Conservation (phyloP, 1,140 invertebrate genomes). For the Drosophila repletoides region DNA sequence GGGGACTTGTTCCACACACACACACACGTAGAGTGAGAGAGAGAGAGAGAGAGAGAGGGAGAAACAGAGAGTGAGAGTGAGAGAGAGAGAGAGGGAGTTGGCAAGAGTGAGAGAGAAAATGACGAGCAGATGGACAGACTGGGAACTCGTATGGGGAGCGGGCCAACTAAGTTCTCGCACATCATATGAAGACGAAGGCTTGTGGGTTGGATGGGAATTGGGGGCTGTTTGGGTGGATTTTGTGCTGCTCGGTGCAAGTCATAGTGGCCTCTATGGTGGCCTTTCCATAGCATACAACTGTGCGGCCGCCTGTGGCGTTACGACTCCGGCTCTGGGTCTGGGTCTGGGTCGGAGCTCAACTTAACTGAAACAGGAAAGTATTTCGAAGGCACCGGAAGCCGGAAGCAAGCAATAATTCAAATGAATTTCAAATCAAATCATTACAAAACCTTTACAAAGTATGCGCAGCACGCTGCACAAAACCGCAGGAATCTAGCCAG, state of each 20-base stretch:
- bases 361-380: constrained; percentile 75
- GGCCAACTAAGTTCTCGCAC: constrained; percentile 55
- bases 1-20: constrained; percentile 39
- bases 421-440: constrained; percentile 82
- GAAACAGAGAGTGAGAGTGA: constrained; percentile 10
- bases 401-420: constrained; percentile 82
- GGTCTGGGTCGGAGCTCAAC: constrained; percentile 30
- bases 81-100: not conserved
- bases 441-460: constrained; percentile 81
- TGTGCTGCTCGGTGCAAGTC: constrained; percentile 35
- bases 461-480: constrained; percentile 74
- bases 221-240: not conserved
- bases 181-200: constrained; percentile 44
- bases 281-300: constrained; percentile 59
- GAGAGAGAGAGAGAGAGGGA: not conserved
- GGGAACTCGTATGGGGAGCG: constrained; percentile 5
- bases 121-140: constrained; percentile 26
- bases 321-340: not conserved
- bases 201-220: not conserved
- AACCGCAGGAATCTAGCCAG: constrained; percentile 55
- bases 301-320: constrained; percentile 49
- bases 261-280: constrained; percentile 37
- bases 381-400: constrained; percentile 79
- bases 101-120: constrained; percentile 26
- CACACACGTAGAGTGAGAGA: not conserved